Conservation (phyloP, 2,888 invertebrate genomes). For the Hermaeophaga mercurialis region DNA sequence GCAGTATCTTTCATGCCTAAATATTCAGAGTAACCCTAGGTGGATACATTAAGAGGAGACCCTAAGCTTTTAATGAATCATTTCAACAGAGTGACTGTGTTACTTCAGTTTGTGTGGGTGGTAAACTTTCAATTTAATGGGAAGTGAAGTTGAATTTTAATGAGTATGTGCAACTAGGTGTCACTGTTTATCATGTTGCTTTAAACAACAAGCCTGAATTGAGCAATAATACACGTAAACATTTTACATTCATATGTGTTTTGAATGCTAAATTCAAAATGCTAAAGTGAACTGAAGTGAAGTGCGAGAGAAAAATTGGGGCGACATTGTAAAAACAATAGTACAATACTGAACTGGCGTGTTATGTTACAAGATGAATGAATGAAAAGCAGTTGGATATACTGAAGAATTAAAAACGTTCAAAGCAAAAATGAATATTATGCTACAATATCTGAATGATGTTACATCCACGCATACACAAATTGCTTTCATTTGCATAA, state of each 20-base stretch:
- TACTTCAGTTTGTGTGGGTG: conserved; percentile 19
- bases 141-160: conserved; percentile 35
- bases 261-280: conserved; percentile 21
- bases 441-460: too few species aligned
- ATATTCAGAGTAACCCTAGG: conserved; percentile 19
- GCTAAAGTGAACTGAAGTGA: conserved; percentile 2
- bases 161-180: conserved; percentile 31
- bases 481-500: conserved; percentile 6
- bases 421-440: conserved; percentile 2
- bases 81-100: conserved; percentile 24
- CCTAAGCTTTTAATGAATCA: conserved; percentile 28
- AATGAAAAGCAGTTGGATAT: conserved; percentile 4
- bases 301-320: conserved; percentile 6
- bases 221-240: conserved; percentile 27
- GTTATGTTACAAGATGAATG: conserved; percentile 7
- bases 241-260: conserved; percentile 26
- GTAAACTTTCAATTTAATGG: conserved; percentile 33
- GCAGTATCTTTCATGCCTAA: conserved; percentile 16
- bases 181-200: conserved; percentile 30
- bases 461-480: not conserved
- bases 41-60: conserved; percentile 24
- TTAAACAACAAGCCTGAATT: conserved; percentile 28
- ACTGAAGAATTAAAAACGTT: conserved; percentile 12
- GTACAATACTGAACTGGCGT: not conserved
- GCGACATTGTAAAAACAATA: conserved; percentile 11